phyloP scores from a whole-genome alignment of 2,888 invertebrate genomes.

The Hololepta plana region DNA sequence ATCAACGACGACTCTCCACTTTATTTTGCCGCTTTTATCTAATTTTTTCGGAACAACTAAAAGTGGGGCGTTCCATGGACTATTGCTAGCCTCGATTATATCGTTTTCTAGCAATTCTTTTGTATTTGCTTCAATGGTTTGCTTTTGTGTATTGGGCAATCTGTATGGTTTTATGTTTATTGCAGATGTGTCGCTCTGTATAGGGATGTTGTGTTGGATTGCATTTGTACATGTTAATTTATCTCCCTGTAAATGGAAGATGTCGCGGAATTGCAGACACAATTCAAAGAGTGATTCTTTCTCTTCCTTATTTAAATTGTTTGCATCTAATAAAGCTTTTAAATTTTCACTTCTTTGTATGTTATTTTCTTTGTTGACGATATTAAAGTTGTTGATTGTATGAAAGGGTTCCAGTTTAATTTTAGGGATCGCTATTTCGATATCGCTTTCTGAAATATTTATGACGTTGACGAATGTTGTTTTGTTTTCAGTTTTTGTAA shows the following conservation, averaged over 20 bases:
- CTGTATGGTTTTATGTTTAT: slow-evolving; percentile 5
- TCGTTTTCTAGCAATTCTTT: slow-evolving; percentile 10
- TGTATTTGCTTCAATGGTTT: slow-evolving; percentile 2
- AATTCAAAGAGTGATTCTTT: no score
- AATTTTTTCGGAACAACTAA: slow-evolving; percentile 18
- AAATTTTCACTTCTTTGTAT: no score
- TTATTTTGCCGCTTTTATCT: slow-evolving; percentile 10
- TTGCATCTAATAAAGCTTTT: no score
- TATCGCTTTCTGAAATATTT: no score
- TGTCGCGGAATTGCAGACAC: no score
- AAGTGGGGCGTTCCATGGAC: slow-evolving; percentile 17
- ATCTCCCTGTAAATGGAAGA: slow-evolving; percentile 1
- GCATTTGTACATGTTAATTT: slow-evolving; percentile 2
- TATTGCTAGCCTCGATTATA: slow-evolving; percentile 12
- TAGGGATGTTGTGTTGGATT: slow-evolving; percentile 1
- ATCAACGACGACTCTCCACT: slow-evolving; percentile 14
- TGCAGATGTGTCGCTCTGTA: not conserved
- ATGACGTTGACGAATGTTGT: no score
- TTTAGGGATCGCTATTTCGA: no score
- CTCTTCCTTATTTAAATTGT: no score
- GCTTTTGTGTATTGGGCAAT: slow-evolving; percentile 5
- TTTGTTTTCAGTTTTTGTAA: no score
- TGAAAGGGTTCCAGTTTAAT: no score
- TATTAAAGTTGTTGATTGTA: no score
- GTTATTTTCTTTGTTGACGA: no score